phyloP scores from a whole-genome alignment of 2,113 vertebrate species.

The Ramphastos sulfuratus region DNA sequence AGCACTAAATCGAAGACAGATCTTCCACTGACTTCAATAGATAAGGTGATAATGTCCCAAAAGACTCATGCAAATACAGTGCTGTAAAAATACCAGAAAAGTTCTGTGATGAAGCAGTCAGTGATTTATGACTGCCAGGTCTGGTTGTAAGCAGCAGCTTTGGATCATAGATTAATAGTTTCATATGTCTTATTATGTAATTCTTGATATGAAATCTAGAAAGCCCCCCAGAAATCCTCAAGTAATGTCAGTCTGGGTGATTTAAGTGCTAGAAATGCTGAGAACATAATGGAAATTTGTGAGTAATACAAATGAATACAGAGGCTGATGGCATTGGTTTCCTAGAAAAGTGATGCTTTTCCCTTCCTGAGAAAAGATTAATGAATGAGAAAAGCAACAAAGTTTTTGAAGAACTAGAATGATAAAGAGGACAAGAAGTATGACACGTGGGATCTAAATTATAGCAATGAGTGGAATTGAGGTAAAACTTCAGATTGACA shows the following conservation, averaged over 20 bases:
- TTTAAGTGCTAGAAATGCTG: not conserved
- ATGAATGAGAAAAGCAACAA: not conserved
- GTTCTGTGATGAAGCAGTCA: not conserved
- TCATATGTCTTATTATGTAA: not conserved
- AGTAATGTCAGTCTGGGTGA: not conserved
- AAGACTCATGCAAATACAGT: not conserved
- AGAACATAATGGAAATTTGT: not conserved
- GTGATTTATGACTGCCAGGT: not conserved
- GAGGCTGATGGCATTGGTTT: not conserved
- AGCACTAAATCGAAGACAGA: not conserved
- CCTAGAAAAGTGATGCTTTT: rapidly evolving
- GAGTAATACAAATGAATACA: not conserved
- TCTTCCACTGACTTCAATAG: not conserved
- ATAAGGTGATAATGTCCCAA: not conserved
- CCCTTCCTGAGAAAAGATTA: not conserved
- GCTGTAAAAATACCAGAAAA: not conserved
- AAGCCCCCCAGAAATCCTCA: not conserved
- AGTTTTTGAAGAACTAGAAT: not conserved
- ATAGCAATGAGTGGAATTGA: not conserved
- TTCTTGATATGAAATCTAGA: not conserved
- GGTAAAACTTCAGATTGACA: not conserved
- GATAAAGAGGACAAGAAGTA: not conserved
- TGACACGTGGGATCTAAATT: not conserved
- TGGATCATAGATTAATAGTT: not conserved
- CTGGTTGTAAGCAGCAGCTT: not conserved